phyloP scores from a whole-genome alignment of 2,797 vertebrate genomes.

The Dromococcyx pavoninus region DNA sequence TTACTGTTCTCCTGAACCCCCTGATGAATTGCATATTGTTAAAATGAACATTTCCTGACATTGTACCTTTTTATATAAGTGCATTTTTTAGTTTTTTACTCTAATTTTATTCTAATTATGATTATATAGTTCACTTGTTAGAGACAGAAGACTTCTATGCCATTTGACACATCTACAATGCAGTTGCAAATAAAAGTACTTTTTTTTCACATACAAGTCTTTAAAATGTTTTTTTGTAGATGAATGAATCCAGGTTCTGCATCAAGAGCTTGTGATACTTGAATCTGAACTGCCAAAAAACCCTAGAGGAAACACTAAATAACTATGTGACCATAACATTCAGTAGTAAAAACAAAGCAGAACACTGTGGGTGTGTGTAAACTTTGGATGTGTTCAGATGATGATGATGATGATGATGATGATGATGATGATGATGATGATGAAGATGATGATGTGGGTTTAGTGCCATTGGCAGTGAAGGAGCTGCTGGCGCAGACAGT shows the following conservation, averaged over 20 bases:
- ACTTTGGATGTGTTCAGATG: background rate
- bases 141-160: background rate
- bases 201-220: background rate
- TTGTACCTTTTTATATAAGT: background rate
- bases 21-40: background rate
- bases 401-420: fast-evolving
- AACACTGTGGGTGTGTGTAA: background rate
- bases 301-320: background rate
- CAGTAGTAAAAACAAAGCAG: background rate
- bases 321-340: background rate
- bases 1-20: background rate
- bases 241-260: background rate
- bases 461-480: fast-evolving
- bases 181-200: constrained; percentile 16
- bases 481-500: fast-evolving
- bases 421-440: background rate
- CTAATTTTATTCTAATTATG: background rate
- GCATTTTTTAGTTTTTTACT: background rate
- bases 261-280: background rate
- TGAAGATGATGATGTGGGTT: fast-evolving
- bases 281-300: fast-evolving
- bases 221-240: background rate
- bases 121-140: background rate
- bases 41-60: background rate
- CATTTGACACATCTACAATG: background rate